These are phyloP conservation scores for Zelleria hepariella DNA, from an alignment of 2,888 invertebrate genomes.

Conservation along the genomic window DNA sequence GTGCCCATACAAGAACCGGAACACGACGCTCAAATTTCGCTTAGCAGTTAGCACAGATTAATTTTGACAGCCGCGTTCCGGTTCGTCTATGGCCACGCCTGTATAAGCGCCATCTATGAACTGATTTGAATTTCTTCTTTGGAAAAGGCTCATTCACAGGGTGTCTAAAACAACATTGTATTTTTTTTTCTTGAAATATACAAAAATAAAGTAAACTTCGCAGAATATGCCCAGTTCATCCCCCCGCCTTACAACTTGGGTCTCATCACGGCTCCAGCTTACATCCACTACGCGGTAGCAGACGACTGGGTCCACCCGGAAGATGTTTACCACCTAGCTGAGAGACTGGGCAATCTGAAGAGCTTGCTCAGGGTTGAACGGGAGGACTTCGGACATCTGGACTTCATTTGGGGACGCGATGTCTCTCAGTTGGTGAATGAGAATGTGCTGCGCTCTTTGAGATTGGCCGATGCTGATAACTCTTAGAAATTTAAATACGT, in stretches of 20 bases:
- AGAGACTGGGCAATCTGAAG: conserved; percentile 21
- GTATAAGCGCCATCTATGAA: no score
- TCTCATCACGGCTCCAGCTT: conserved; percentile 24
- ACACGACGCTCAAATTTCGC: no score
- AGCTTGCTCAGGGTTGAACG: conserved; percentile 18
- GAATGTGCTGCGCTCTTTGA: conserved; percentile 22
- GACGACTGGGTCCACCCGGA: conserved; percentile 24
- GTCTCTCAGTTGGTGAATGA: conserved; percentile 24
- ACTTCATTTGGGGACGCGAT: conserved; percentile 35
- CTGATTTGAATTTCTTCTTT: no score
- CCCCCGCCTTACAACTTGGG: conserved; percentile 34
- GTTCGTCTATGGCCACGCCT: no score
- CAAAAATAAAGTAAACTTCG: no score
- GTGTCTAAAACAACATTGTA: no score
- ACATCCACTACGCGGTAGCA: conserved; percentile 29
- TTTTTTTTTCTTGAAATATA: no score
- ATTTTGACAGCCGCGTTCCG: no score
- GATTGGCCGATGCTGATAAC: conserved; percentile 21
- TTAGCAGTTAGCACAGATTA: no score
- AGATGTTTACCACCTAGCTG: conserved; percentile 25
- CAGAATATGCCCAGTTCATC: conserved; percentile 26
- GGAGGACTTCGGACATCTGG: conserved; percentile 30
- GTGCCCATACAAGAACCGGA: no score
- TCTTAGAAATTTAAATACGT: no score
- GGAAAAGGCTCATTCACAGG: no score